These are phyloP conservation scores for Nasonia giraulti DNA, from an alignment of 1,140 invertebrate species.

Conservation along the genomic window DNA sequence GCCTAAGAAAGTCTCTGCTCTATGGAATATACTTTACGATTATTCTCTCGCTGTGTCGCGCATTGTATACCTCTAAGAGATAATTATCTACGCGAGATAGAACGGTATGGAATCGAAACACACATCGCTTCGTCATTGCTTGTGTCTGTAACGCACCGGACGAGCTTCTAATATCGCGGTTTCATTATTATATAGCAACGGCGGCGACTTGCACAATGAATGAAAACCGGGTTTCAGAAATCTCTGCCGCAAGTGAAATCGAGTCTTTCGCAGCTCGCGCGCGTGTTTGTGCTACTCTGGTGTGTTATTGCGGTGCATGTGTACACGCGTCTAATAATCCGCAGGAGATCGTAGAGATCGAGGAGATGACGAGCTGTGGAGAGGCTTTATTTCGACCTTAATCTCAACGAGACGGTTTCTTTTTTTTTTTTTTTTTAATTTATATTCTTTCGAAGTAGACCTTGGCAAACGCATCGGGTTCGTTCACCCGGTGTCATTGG, in stretches of 20 bases:
- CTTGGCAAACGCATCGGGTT: no score
- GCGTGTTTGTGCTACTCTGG: neutral
- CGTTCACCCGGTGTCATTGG: neutral
- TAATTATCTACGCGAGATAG: no score
- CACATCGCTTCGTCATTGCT: no score
- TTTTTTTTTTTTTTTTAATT: neutral
- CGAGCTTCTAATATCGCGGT: neutral
- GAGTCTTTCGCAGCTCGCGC: slow-evolving; percentile 21
- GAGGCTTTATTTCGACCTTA: neutral
- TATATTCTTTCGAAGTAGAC: no score
- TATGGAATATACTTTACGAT: no score
- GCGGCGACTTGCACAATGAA: slow-evolving; percentile 8
- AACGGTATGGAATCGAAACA: no score
- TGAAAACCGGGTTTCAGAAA: slow-evolving; percentile 33
- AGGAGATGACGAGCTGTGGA: neutral
- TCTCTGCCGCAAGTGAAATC: slow-evolving; percentile 21
- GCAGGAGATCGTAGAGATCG: neutral
- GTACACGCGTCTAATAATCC: no score
- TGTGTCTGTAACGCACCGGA: neutral
- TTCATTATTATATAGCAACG: neutral
- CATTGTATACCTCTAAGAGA: no score
- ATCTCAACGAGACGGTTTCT: neutral
- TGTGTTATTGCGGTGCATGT: neutral
- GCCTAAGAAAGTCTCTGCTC: no score
- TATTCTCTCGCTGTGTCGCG: no score